Evolutionary conservation across 2,888 invertebrate species (phyloP).

Genomic region (Lordiphosa andalusiaca): DNA sequence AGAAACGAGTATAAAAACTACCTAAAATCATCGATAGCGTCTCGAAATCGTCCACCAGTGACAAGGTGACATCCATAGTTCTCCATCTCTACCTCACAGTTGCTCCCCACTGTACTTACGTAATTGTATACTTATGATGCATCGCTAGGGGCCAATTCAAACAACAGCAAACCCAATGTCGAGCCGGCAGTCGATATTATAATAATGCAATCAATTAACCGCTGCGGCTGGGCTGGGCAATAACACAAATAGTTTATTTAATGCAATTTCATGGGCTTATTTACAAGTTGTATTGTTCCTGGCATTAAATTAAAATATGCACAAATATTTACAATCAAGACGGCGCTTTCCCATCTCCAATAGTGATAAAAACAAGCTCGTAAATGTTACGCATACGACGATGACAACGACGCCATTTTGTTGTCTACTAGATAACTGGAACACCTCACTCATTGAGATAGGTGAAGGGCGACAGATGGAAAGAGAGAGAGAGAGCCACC

Average conservation of each 20-base stretch:
- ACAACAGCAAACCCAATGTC: conserved; percentile 6
- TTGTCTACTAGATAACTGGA: conserved; percentile 35
- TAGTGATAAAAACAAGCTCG: conserved; percentile 45
- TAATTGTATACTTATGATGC: conserved; percentile 25
- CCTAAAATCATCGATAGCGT: too few species aligned
- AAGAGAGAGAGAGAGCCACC: not conserved
- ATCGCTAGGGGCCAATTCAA: conserved; percentile 31
- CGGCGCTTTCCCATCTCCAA: conserved; percentile 33
- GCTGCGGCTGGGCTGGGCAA: conserved; percentile 37
- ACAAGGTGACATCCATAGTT: too few species aligned
- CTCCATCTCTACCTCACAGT: too few species aligned
- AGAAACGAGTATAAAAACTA: too few species aligned
- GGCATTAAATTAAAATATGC: conserved; percentile 40
- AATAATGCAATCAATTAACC: conserved; percentile 58
- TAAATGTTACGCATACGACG: conserved; percentile 55
- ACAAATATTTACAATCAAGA: conserved; percentile 31
- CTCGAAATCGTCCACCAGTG: too few species aligned
- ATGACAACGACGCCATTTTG: conserved; percentile 36
- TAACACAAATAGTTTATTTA: conserved; percentile 55
- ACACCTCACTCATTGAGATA: conserved; percentile 45
- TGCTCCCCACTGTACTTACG: conserved; percentile 5
- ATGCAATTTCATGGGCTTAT: conserved; percentile 30
- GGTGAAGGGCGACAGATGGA: not conserved
- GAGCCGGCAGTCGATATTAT: conserved; percentile 37
- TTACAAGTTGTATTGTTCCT: conserved; percentile 23